A percentile compares a stretch with the other conserved stretches of the same genome.
These are phyloP conservation scores for Diogma glabrata DNA, from an alignment of 2,888 invertebrate species.

Conservation along the genomic window DNA sequence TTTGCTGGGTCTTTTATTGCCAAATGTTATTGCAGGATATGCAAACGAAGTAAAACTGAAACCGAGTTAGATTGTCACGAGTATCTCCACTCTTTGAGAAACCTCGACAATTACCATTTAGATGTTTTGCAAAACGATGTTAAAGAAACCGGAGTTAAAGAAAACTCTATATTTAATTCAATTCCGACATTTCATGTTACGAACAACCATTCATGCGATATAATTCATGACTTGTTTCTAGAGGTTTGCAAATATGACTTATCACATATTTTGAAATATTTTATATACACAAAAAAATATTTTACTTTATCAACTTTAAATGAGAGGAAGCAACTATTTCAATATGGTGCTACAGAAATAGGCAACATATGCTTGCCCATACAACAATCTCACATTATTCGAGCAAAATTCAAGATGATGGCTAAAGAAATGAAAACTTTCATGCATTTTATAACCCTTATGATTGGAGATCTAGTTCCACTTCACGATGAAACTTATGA, in stretches of 20 bases:
- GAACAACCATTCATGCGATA: neutral
- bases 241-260: neutral
- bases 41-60: neutral
- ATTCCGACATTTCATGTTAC: too few species aligned
- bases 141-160: neutral
- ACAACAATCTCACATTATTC: neutral
- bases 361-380: neutral
- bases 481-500: neutral
- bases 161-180: neutral
- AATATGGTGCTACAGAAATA: neutral
- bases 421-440: slow-evolving; percentile 5
- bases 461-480: slow-evolving; percentile 4
- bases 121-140: neutral
- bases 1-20: neutral
- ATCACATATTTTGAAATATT: too few species aligned
- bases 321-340: neutral
- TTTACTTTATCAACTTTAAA: neutral
- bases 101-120: neutral
- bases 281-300: too few species aligned
- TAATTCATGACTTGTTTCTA: neutral
- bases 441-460: neutral
- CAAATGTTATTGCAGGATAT: neutral
- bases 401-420: slow-evolving; percentile 1
- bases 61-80: neutral
- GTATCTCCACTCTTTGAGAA: neutral